Base-by-base conservation (phyloP, 2,888 invertebrate genomes). In the Metallyticus violacea region DNA sequence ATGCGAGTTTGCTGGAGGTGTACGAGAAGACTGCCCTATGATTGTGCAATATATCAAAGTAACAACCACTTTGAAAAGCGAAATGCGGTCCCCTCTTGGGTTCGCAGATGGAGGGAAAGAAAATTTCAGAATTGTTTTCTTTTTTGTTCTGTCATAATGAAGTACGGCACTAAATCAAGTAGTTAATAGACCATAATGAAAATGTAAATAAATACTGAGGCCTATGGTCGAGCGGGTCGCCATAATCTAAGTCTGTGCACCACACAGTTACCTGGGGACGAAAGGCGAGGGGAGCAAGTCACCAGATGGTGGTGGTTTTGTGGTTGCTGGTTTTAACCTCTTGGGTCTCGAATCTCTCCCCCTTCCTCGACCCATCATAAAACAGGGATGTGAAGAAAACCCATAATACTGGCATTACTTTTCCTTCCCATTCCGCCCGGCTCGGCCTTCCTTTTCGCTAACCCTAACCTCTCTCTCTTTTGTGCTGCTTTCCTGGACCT, bases 261-360 rank as follows among this genome's bases (percentile, higher is more conserved):
- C n/a, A n/a, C n/a, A n/a, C n/a, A n/a, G 40, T 62, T 62, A 62
- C 40, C 40, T 62, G 40, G 40, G 40, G 15, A 62, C 40, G 15
- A 62, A 62, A 22, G 40, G 15, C 15, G 40, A 15, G 40, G 40
- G 40, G 40, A 1, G 15, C 40, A 29, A 25, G 28, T 22, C 29
- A 40, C 81, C 83, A 83, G 83, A 83, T 83, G 83, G 81, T 22
- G 81, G 77, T 83, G 77, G 83, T 83, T 83, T 83, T 83, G 83
- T 77, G 83, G 83, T 81, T 40, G 79, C 81, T 15, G 81, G 81
- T 83, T 83, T 83, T 77, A 83, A 83, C 83, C 77, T 77, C 77
- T 62, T 62, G 40, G 40, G 40, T 62, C 40, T 40, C 40, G 40
- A 15, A 40, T 40, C 40, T 62, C 40, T 62, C 40, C 40, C 40